phyloP scores from a whole-genome alignment of 2,888 invertebrate species.

The Hemistola chrysoprasaria region DNA sequence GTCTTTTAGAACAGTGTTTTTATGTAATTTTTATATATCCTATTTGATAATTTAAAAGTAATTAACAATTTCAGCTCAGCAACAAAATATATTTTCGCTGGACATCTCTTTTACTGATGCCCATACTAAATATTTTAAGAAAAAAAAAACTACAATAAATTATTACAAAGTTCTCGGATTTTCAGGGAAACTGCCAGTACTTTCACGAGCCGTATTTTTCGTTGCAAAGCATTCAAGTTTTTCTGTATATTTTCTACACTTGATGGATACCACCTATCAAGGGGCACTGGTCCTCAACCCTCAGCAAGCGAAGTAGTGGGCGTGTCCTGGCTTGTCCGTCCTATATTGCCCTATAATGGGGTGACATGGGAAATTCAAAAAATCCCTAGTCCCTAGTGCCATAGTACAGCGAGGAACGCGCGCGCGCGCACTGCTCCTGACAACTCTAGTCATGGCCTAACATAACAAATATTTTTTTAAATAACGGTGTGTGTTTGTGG shows the following conservation, averaged over 20 bases:
- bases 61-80: no score
- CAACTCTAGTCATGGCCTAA: constrained; percentile 21
- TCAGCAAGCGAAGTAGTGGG: constrained; percentile 39
- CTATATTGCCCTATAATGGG: constrained; percentile 39
- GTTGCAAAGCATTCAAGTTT: not conserved
- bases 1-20: no score
- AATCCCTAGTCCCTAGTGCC: constrained; percentile 26
- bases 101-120: no score
- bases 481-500: constrained; percentile 8
- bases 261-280: not conserved
- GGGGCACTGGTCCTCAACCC: not conserved
- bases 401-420: constrained; percentile 40
- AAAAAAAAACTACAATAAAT: no score
- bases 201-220: no score
- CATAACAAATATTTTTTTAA: constrained; percentile 2
- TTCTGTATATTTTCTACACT: no score
- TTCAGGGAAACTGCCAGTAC: no score
- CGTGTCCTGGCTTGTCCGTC: constrained; percentile 41
- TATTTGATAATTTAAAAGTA: no score
- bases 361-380: constrained; percentile 19
- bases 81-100: no score
- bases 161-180: no score
- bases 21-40: no score
- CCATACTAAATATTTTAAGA: no score
- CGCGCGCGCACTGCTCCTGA: constrained; percentile 13